These are phyloP conservation scores for Pseudopodoces humilis DNA, from an alignment of 2,113 vertebrate species.

Conservation along the genomic window DNA sequence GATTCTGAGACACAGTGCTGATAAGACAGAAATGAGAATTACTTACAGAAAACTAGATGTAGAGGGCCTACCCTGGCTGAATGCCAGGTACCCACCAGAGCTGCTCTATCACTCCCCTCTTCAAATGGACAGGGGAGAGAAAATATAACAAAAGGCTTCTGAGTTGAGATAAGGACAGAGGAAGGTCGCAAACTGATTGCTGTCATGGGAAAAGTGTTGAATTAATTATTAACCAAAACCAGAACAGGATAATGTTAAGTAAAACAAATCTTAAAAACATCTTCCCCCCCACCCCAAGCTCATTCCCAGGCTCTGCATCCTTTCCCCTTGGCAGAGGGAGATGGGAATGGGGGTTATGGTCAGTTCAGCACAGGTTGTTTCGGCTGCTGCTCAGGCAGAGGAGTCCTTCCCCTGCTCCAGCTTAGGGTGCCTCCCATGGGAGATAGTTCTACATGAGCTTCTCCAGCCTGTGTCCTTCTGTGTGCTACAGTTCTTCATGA, in stretches of 20 bases:
- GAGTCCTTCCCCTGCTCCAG: background rate
- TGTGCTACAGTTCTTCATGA: background rate
- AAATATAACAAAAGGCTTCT: background rate
- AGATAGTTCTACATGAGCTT: background rate
- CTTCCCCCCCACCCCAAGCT: background rate
- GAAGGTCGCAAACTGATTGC: background rate
- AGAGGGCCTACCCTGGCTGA: background rate
- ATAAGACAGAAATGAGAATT: background rate
- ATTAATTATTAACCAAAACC: background rate
- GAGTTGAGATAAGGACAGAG: background rate
- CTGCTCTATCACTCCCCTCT: background rate
- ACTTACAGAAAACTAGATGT: background rate
- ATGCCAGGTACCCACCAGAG: background rate
- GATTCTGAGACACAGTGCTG: background rate
- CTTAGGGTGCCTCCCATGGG: rapidly evolving
- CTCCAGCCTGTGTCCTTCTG: background rate
- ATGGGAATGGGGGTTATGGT: no score
- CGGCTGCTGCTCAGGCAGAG: background rate
- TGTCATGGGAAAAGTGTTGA: background rate
- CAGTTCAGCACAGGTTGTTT: background rate
- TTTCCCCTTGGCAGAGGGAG: background rate
- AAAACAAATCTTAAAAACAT: background rate
- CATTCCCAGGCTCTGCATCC: background rate
- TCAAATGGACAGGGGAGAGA: background rate
- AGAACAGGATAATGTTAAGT: background rate